Evolutionary conservation across 1,140 invertebrate genomes (phyloP), one percentile per base, ranked within the genome.

Genomic region (Ips nitidus): DNA sequence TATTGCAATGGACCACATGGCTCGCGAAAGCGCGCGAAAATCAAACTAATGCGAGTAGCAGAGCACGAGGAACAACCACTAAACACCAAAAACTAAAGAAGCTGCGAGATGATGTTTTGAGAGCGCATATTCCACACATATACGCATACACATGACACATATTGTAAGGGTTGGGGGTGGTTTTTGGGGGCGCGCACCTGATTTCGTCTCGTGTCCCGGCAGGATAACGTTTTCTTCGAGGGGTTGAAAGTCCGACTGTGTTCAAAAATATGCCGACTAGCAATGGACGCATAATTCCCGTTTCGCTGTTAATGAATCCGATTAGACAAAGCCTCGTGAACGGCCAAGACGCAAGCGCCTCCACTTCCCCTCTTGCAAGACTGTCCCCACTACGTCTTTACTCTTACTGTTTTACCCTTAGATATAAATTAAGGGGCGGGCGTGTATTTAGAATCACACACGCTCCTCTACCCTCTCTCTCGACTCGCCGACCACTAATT

Each of bases 301-400:
- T 79, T 81, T 82, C 79, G 77, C 79, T 79, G 82, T 82, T 83
- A 83, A 83, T 83, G 82, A 82, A 83, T 83, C 82, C 81, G 82
- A 83, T 83, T 83, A 82, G 81, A 82, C 81, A 82, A 82, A 82
- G 81, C 80, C 76, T 78, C 76, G 75, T 75, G 75, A 80, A 75
- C 73, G 73, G 73, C 77, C 76, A 81, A 78, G 77, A 81, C 81
- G 81, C 81, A 79, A 78, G 81, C 81, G 81, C 80, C 77, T 76
- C 75, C 71, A 65, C 76, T 66, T 74, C 75, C 76, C 75, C 76
- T 76, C 71, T 70, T 66, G 73, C 73, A 76, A 74, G 74, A 75
- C 76, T 76, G 63, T 66, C 74, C 72, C 75, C 75, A 73, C 76
- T 68, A 67, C 68, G 74, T 73, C 75, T 78, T 77, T 76, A 75